Conservation (phyloP, 2,113 vertebrate genomes). For the Callipepla californica region DNA sequence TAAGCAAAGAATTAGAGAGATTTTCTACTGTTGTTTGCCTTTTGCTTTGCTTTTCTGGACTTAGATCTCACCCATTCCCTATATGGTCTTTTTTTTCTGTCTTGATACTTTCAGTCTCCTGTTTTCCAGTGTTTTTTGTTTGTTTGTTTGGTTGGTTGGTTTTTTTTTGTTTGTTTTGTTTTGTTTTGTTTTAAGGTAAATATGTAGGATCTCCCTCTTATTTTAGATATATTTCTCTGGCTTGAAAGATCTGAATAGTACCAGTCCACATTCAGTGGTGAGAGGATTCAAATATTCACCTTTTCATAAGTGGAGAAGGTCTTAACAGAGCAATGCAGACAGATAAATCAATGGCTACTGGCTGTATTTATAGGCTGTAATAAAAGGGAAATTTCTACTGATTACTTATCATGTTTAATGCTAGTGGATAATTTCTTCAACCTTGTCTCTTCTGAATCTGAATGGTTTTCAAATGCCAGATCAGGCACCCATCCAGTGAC, state of each 20-base stretch:
- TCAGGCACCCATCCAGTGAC: not conserved
- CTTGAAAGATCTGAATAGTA: not conserved
- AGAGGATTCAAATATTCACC: not conserved
- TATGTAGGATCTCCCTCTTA: not conserved
- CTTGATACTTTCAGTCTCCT: not conserved
- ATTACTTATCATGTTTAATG: not conserved
- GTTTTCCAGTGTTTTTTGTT: not conserved
- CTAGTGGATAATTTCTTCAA: not conserved
- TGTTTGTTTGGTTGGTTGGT: not conserved
- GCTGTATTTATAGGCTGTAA: not conserved
- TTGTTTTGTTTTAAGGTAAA: not conserved
- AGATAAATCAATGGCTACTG: not conserved
- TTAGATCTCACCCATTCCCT: not conserved
- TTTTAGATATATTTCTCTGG: not conserved
- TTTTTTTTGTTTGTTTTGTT: not conserved
- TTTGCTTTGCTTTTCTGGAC: not conserved
- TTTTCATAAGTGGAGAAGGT: not conserved
- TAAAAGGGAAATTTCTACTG: not conserved
- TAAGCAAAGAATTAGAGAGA: not conserved
- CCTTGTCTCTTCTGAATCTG: not conserved
- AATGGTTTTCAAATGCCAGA: slow-evolving; percentile 7
- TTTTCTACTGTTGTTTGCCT: not conserved
- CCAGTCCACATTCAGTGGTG: not conserved
- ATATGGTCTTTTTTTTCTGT: not conserved
- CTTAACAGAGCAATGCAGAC: not conserved